Percentiles rank a stretch among this genome's conserved stretches.
These are phyloP conservation scores for Enteromius mattozi DNA, from an alignment of 2,797 vertebrate species.

Conservation along the genomic window DNA sequence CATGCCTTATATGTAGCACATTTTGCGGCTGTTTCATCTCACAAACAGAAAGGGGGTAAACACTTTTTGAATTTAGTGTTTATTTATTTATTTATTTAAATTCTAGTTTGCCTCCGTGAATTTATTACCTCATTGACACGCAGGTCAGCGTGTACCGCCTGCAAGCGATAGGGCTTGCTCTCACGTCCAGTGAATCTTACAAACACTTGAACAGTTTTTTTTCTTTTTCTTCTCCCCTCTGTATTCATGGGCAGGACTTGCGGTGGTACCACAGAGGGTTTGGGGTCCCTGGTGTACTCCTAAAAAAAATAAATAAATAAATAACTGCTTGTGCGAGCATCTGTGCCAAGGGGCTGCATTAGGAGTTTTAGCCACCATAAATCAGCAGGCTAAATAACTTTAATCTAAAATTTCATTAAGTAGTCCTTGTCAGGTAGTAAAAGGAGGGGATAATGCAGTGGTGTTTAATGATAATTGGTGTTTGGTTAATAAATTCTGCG, in stretches of 20 bases:
- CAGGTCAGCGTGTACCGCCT: constrained; percentile 84
- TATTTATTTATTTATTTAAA: constrained; percentile 63
- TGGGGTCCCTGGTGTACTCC: constrained; percentile 86
- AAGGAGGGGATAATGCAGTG: constrained; percentile 97
- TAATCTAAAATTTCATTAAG: constrained; percentile 99
- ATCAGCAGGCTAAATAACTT: constrained; percentile 97
- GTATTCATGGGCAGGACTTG: constrained; percentile 80
- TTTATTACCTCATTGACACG: constrained; percentile 74
- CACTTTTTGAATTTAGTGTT: constrained; percentile 76
- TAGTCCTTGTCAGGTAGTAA: constrained; percentile 99
- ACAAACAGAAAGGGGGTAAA: constrained; percentile 93
- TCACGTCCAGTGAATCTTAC: constrained; percentile 51
- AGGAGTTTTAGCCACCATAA: constrained; percentile 88
- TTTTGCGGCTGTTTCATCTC: constrained; percentile 98
- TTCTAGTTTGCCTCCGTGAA: constrained; percentile 64
- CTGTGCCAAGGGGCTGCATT: constrained; percentile 89
- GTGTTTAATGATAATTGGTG: constrained; percentile 99
- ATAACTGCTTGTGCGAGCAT: constrained; percentile 83
- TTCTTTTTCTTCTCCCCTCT: constrained; percentile 65
- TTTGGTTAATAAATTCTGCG: constrained; percentile 99
- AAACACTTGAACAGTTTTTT: constrained; percentile 72
- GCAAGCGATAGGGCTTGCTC: constrained; percentile 72
- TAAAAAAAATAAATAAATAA: constrained; percentile 72
- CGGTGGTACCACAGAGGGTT: constrained; percentile 89
- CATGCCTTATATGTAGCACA: constrained; percentile 99